Evolutionary conservation across 1,140 invertebrate species (phyloP).

Genomic region (Rhopalosiphum padi): DNA sequence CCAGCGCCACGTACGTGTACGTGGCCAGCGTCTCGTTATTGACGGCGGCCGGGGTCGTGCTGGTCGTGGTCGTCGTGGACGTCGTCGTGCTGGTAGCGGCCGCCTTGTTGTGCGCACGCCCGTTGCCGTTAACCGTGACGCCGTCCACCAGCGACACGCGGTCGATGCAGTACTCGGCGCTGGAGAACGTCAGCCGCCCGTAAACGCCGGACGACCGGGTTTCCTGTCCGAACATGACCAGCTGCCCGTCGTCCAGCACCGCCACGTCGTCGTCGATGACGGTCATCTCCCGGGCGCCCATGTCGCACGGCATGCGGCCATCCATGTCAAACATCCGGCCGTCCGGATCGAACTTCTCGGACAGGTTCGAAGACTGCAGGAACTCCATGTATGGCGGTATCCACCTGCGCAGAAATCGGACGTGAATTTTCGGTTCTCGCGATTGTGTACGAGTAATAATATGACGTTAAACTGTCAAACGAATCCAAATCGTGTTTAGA

Average conservation of each 20-base stretch:
- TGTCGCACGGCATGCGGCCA: neutral
- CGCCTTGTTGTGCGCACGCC: too few relatives aligned
- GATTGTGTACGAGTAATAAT: too few relatives aligned
- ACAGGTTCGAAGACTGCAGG: neutral
- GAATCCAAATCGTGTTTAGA: neutral
- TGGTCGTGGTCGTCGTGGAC: too few relatives aligned
- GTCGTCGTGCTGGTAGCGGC: too few relatives aligned
- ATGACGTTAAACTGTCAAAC: neutral
- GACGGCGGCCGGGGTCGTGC: too few relatives aligned
- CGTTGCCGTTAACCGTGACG: neutral
- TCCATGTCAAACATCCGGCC: neutral
- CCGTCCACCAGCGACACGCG: conserved; percentile 37
- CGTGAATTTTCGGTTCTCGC: neutral
- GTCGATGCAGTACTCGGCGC: conserved; percentile 53
- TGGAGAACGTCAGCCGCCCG: conserved; percentile 6
- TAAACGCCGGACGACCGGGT: neutral
- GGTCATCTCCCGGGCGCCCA: neutral
- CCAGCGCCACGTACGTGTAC: conserved; percentile 43
- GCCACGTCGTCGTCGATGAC: conserved; percentile 45
- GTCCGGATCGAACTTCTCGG: neutral
- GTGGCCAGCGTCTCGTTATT: too few relatives aligned
- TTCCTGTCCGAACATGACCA: neutral
- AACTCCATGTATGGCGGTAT: conserved; percentile 9
- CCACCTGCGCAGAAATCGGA: conserved; percentile 18
- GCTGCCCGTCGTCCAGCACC: conserved; percentile 30